phyloP scores from a whole-genome alignment of 2,888 invertebrate genomes.

The Cephus runcator region DNA sequence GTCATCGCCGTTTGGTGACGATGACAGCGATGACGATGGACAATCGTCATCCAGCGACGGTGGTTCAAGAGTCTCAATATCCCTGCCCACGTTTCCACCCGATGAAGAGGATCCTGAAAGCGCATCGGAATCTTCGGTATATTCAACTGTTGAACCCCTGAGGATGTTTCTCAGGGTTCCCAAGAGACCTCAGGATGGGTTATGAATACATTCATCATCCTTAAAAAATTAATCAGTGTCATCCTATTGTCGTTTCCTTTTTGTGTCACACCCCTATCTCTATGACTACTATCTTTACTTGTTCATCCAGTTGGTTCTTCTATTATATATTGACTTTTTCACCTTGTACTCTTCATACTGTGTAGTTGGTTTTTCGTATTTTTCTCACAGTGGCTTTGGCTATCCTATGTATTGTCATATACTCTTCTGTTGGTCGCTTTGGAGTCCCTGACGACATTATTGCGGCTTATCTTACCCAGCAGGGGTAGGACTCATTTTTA shows the following conservation, averaged over 20 bases:
- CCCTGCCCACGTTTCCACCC: slow-evolving; percentile 75
- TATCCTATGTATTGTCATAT: neutral
- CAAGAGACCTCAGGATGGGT: neutral
- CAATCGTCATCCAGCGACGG: slow-evolving; percentile 40
- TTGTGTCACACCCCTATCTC: neutral
- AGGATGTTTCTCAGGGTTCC: neutral
- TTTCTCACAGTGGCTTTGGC: neutral
- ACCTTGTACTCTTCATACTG: neutral
- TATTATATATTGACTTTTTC: neutral
- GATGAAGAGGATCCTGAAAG: slow-evolving; percentile 71
- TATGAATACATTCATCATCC: neutral
- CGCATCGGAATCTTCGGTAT: slow-evolving; percentile 54
- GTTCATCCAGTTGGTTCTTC: neutral
- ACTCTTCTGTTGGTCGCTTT: neutral
- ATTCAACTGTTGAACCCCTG: slow-evolving; percentile 24
- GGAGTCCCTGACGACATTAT: neutral
- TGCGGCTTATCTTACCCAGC: neutral
- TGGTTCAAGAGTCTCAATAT: slow-evolving; percentile 71
- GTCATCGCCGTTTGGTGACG: slow-evolving; percentile 60
- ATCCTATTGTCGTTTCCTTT: neutral
- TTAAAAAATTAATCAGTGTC: neutral
- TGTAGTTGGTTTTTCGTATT: neutral
- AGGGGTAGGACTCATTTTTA: neutral
- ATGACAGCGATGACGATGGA: slow-evolving; percentile 66
- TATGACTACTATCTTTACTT: neutral